Conservation (phyloP, 2,797 vertebrate genomes). For the Parauchenoglanis punctatus region DNA sequence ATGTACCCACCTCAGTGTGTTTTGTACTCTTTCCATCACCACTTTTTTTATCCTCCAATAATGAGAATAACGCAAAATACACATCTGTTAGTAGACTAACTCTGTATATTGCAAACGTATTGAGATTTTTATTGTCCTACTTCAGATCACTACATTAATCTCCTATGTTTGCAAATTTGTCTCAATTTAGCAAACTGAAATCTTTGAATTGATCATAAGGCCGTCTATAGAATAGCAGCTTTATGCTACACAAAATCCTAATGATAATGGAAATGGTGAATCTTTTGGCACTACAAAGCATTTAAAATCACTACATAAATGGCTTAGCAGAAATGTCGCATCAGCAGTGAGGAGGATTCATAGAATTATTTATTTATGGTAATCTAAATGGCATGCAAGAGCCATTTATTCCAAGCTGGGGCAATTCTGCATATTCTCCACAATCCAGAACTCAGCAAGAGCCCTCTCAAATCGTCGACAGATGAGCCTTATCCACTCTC, state of each 20-base stretch:
- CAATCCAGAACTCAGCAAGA: constrained; percentile 18
- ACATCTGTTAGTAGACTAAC: neutral
- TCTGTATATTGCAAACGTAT: neutral
- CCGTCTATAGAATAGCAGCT: no score
- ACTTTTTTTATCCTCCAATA: neutral
- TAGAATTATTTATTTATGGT: constrained; percentile 12
- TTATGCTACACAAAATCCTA: neutral
- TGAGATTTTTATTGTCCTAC: neutral
- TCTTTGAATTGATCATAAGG: neutral
- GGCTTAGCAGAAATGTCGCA: constrained; percentile 1
- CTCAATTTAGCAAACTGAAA: constrained; percentile 2
- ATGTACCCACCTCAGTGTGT: neutral
- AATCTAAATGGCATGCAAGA: neutral
- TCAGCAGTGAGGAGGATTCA: constrained; percentile 4
- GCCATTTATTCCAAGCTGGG: neutral
- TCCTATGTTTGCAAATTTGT: neutral
- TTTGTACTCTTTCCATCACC: neutral
- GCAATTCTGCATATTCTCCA: neutral
- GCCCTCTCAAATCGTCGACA: neutral
- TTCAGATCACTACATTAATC: neutral
- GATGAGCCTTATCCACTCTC: constrained; percentile 4
- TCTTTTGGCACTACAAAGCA: neutral
- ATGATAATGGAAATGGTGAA: neutral
- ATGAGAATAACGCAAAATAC: neutral
- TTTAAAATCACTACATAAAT: neutral